A percentile compares a stretch with the other conserved stretches of the same genome.
phyloP scores from a whole-genome alignment of 53 echinoderm and acorn worm species.

The Paracentrotus lividus region DNA sequence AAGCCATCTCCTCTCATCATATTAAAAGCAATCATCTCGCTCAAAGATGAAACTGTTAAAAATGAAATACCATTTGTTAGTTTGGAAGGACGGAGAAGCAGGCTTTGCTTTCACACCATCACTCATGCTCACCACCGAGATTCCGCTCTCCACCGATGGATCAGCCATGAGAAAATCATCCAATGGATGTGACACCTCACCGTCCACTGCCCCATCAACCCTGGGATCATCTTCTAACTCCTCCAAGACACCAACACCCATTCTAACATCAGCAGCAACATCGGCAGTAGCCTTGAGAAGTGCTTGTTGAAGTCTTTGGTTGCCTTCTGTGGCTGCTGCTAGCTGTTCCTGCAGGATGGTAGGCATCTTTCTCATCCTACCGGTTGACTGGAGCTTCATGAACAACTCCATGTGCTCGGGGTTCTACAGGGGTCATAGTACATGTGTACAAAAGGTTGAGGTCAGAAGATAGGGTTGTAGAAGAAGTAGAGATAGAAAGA shows the following conservation, averaged over 20 bases:
- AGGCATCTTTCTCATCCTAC: conserved; percentile 34
- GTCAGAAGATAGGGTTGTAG: background rate
- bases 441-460: background rate
- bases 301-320: conserved; percentile 30
- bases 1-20: background rate
- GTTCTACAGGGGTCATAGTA: conserved; percentile 1
- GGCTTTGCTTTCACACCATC: conserved; percentile 3
- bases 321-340: background rate
- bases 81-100: background rate
- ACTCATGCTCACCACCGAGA: conserved; percentile 54
- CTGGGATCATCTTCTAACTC: background rate
- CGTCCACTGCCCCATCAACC: background rate
- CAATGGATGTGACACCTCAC: background rate
- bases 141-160: background rate
- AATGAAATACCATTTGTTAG: background rate
- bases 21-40: background rate
- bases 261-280: background rate
- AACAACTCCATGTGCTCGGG: conserved; percentile 63
- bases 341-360: conserved; percentile 12
- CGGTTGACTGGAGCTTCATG: conserved; percentile 59
- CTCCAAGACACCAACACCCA: conserved; percentile 6
- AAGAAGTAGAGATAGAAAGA: background rate
- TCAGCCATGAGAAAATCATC: conserved; percentile 9
- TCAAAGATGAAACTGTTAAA: background rate
- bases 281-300: background rate